phyloP scores from a whole-genome alignment of 2,113 vertebrate species.

The Gymnorhina tibicen region DNA sequence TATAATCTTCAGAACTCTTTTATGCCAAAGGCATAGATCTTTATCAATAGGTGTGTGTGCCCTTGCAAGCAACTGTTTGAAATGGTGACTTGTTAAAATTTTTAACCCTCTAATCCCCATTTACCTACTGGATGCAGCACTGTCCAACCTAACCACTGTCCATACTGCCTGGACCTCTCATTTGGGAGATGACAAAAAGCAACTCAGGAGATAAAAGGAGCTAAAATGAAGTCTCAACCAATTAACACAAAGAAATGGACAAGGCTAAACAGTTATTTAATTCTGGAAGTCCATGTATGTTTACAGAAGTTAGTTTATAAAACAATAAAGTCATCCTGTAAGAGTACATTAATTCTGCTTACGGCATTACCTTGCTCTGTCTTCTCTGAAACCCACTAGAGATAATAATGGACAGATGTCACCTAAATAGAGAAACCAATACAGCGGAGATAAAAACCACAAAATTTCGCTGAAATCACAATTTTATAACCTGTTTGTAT shows the following conservation, averaged over 20 bases:
- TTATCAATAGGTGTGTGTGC: constrained; percentile 11
- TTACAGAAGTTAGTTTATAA: not conserved
- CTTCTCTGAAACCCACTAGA: not conserved
- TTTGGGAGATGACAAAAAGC: not conserved
- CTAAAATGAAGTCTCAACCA: not conserved
- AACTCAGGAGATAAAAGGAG: not conserved
- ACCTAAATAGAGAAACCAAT: not conserved
- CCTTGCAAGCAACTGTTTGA: not conserved
- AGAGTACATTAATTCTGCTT: not conserved
- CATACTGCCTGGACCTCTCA: not conserved
- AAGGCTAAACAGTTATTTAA: not conserved
- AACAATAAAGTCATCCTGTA: not conserved
- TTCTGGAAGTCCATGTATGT: not conserved
- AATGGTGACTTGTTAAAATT: not conserved
- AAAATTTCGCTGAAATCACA: not conserved
- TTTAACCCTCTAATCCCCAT: not conserved
- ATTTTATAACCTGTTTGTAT: not conserved
- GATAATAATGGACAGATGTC: not conserved
- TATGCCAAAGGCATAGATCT: constrained; percentile 30
- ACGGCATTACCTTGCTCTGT: not conserved
- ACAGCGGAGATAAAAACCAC: not conserved
- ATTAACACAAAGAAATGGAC: not conserved
- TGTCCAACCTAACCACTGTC: not conserved
- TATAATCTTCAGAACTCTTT: not conserved
- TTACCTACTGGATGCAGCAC: not conserved